These are phyloP conservation scores for Procavia capensis DNA, from an alignment of 2,113 vertebrate genomes.

Conservation along the genomic window DNA sequence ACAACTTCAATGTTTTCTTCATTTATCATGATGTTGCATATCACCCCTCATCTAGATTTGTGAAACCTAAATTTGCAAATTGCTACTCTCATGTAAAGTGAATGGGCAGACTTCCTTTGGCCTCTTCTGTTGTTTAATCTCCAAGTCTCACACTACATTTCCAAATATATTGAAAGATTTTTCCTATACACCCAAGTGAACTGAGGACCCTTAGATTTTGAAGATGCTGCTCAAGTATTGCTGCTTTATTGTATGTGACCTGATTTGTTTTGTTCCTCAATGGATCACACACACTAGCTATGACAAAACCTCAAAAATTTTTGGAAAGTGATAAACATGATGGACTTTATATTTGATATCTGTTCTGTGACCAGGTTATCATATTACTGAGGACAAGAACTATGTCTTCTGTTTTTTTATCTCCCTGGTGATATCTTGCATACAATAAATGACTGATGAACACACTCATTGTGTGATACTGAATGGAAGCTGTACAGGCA, in stretches of 20 bases:
- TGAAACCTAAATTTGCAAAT: neutral
- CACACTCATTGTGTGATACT: neutral
- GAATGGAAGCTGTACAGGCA: neutral
- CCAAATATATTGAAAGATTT: neutral
- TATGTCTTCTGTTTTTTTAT: neutral
- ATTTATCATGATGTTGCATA: too few species aligned
- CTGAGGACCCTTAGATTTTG: accelerated
- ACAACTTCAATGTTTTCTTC: too few species aligned
- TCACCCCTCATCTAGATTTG: neutral
- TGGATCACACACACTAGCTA: neutral
- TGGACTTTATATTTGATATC: neutral
- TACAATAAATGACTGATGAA: neutral
- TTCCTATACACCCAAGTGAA: too few species aligned
- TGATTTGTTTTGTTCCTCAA: neutral
- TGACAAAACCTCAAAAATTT: neutral
- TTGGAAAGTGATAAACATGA: neutral
- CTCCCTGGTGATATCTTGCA: neutral
- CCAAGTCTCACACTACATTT: neutral
- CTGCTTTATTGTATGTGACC: neutral
- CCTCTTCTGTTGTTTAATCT: neutral
- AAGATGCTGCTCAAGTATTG: neutral
- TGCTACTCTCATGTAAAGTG: neutral
- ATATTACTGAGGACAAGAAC: neutral
- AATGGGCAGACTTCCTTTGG: neutral
- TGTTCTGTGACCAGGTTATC: neutral